Conservation (phyloP, 2,113 vertebrate species). For the Pelusios castaneus region DNA sequence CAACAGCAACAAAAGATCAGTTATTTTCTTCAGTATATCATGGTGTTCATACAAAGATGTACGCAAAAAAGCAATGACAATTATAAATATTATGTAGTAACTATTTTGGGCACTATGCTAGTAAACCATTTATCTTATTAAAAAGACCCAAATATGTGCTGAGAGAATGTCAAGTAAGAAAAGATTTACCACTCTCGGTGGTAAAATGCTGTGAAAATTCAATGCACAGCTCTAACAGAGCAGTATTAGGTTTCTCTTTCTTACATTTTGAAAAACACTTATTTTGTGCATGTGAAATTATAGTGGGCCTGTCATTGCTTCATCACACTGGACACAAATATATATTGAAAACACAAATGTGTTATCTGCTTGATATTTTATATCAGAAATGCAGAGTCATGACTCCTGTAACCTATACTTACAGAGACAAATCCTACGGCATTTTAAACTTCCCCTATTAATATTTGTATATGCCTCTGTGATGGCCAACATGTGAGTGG, state of each 20-base stretch:
- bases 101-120: background rate
- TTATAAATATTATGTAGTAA: background rate
- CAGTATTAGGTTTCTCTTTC: background rate
- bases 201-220: background rate
- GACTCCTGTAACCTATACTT: background rate
- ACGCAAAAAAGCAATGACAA: background rate
- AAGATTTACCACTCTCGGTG: background rate
- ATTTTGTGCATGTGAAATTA: background rate
- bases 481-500: background rate
- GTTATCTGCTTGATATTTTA: background rate
- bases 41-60: accelerated
- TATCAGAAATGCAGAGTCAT: background rate
- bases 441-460: background rate
- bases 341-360: background rate
- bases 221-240: background rate
- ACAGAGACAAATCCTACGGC: background rate
- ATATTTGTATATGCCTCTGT: background rate
- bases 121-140: background rate
- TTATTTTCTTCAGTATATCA: accelerated
- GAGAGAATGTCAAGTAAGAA: background rate
- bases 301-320: background rate
- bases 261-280: background rate
- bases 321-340: background rate
- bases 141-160: accelerated
- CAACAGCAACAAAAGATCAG: background rate